Evolutionary conservation across 1,140 invertebrate genomes (phyloP).

Genomic region (Aphelinus certus): DNA sequence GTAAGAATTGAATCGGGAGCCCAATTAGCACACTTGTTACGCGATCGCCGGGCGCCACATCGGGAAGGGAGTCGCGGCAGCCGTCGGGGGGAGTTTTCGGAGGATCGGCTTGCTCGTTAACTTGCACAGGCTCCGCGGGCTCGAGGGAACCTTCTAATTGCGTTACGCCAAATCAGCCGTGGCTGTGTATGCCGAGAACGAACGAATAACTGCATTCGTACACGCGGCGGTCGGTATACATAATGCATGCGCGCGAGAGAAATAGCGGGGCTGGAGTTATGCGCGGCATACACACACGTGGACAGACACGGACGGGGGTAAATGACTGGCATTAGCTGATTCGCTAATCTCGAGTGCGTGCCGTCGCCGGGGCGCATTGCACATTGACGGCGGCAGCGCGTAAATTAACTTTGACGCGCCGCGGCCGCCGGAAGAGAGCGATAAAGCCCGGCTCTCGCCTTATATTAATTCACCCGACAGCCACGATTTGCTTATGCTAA

Average conservation of each 20-base stretch:
- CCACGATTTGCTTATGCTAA: too few species aligned
- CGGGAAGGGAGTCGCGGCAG: too few species aligned
- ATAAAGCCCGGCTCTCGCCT: not conserved
- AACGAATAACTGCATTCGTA: too few species aligned
- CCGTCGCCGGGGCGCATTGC: not conserved
- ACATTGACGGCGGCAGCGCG: not conserved
- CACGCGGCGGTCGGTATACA: not conserved
- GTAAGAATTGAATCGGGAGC: too few species aligned
- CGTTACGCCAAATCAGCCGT: too few species aligned
- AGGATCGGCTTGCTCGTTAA: too few species aligned
- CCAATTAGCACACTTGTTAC: too few species aligned
- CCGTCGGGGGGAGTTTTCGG: too few species aligned
- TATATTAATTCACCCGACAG: slow-evolving; percentile 7
- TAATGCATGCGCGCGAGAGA: slow-evolving; percentile 1
- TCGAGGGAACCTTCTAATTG: too few species aligned
- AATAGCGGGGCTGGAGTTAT: not conserved
- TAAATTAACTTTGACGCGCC: slow-evolving; percentile 25
- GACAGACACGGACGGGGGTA: slow-evolving; percentile 25
- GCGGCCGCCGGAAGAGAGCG: slow-evolving; percentile 2
- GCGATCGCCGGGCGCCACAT: too few species aligned
- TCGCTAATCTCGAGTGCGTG: slow-evolving; percentile 41
- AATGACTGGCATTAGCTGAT: slow-evolving; percentile 49
- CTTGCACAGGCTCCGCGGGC: too few species aligned
- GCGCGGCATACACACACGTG: slow-evolving; percentile 12
- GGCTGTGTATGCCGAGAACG: too few species aligned